Percentiles rank a stretch among this genome's conserved stretches.
phyloP scores from a whole-genome alignment of 2,888 invertebrate genomes.

The Drosophila infuscata region DNA sequence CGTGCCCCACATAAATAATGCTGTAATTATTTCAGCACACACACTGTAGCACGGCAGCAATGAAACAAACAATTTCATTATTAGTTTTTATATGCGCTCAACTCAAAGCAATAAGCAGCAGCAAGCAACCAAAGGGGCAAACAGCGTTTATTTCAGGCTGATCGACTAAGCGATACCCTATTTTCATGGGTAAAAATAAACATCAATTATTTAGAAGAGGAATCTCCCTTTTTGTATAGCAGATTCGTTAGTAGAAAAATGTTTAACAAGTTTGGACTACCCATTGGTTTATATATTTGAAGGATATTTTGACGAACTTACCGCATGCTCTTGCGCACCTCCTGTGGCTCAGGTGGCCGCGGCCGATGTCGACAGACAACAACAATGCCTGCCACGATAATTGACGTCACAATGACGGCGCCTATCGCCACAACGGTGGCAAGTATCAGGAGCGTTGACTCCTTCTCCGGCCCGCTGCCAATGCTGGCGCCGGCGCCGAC shows the following conservation, averaged over 20 bases:
- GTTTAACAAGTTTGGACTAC: background rate
- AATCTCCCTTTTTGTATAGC: background rate
- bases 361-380: conserved; percentile 85
- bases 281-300: background rate
- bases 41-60: conserved; percentile 12
- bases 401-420: conserved; percentile 85
- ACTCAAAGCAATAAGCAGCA: conserved; percentile 25
- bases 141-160: too few species aligned
- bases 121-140: conserved; percentile 1
- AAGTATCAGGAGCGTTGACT: conserved; percentile 85
- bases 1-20: conserved; percentile 76
- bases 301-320: conserved; percentile 69
- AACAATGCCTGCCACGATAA: conserved; percentile 85
- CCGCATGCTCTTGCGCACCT: conserved; percentile 85
- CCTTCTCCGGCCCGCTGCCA: conserved; percentile 82
- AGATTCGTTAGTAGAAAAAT: background rate
- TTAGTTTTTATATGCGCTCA: conserved; percentile 59
- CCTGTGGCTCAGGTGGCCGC: conserved; percentile 85
- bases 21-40: conserved; percentile 73
- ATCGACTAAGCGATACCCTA: conserved; percentile 2
- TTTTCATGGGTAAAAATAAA: too few species aligned
- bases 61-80: conserved; percentile 73
- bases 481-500: conserved; percentile 78
- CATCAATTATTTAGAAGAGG: background rate
- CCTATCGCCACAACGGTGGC: conserved; percentile 85